Base-by-base conservation (phyloP, 2,888 invertebrate genomes). In the Limnephilus lunatus region DNA sequence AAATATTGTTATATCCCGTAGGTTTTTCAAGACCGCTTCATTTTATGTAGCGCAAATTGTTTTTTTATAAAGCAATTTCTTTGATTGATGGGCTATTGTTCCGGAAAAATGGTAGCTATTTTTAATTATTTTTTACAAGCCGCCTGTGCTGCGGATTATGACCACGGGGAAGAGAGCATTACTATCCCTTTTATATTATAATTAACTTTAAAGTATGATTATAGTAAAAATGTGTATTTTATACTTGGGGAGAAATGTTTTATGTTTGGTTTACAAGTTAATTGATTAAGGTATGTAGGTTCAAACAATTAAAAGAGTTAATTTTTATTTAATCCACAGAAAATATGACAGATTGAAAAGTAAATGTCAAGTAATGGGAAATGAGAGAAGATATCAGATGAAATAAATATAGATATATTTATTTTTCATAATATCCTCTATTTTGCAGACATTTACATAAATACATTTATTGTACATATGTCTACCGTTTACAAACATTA, bases 21-120 rank as follows among this genome's bases (percentile, higher is more conserved):
- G 85, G 85, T 39, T 87, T 68, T 87, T 11, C 31, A 31, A 68
- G 68, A 31, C 25, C 31, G 25, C 68, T 32, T 53, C 68, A 53
- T 87, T 87, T 35, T 31, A 35, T 31, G 68, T 32, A 15, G 19
- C 14, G 31, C 19, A 87, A 87, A 53, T 87, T 87, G 87, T 87
- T 87, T 87, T 82, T 86, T 87, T 87, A 53, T 87, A 87, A 53
- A 87, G 87, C 87, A 68, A 53, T 87, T 53, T 68, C 35, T 53
- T 53, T 87, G 87, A 87, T 87, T 87, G 87, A 87, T 87, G 87
- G 68, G 15, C 68, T 25, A 48, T 87, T 87, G 68, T 68, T 15
- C 68, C 30, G 7, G 32, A 87, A 32, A 86, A 87, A 32, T 82
- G 31, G 15, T 82, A 15, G 68, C 32, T 82, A 32, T 82, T 82